These are phyloP conservation scores for Buphagus erythrorhynchus DNA, from an alignment of 2,797 vertebrate species.

Conservation along the genomic window DNA sequence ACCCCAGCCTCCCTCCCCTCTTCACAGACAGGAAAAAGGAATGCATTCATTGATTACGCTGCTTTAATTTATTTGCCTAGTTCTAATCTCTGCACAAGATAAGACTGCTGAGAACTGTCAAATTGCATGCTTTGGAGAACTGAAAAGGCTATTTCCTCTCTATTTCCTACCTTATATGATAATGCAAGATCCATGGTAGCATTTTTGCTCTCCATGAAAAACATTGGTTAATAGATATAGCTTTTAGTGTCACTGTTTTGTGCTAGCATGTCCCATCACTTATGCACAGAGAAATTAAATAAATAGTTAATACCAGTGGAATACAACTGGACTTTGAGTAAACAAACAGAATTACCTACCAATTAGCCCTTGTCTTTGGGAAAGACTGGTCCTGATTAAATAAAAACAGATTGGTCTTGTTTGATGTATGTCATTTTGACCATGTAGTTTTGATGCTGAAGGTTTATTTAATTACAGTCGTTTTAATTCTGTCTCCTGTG, in stretches of 20 bases:
- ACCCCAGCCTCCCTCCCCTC: neutral
- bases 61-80: constrained; percentile 45
- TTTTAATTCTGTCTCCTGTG: neutral
- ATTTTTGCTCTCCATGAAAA: neutral
- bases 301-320: neutral
- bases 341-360: neutral
- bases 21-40: constrained; percentile 9
- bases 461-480: neutral
- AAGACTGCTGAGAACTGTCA: constrained; percentile 21
- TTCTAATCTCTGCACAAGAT: constrained; percentile 8
- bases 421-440: neutral
- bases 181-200: neutral
- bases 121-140: neutral
- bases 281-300: neutral
- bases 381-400: neutral
- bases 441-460: neutral
- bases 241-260: neutral
- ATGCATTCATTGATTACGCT: constrained; percentile 28
- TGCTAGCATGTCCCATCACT: neutral
- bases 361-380: neutral
- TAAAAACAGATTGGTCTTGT: neutral
- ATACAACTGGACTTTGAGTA: neutral
- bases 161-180: neutral
- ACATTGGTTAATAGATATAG: neutral
- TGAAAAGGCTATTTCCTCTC: constrained; percentile 5